These are phyloP conservation scores for Heliocidaris erythrogramma DNA, from an alignment of 35 echinoderm and acorn worm species.

Conservation along the genomic window DNA sequence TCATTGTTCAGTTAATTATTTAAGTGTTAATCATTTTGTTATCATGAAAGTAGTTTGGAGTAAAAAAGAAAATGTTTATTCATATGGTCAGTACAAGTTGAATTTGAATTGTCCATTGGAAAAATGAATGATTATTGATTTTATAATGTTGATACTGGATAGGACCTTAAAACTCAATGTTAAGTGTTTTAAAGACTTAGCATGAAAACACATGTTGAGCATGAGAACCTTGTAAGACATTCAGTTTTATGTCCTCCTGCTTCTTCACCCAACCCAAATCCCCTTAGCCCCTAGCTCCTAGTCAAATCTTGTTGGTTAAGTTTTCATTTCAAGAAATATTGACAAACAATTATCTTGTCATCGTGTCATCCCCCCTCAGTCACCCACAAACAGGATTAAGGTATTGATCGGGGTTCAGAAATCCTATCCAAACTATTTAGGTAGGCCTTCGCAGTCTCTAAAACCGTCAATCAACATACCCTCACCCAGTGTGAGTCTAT, in stretches of 20 bases:
- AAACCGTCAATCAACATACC: background rate
- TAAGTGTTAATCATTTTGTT: background rate
- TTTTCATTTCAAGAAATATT: background rate
- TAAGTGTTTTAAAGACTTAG: background rate
- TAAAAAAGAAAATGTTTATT: background rate
- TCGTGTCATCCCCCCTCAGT: background rate
- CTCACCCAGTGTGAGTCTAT: background rate
- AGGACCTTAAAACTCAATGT: background rate
- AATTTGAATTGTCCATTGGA: too few relatives aligned
- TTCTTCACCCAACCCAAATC: background rate
- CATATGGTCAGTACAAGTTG: background rate
- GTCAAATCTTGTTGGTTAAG: background rate
- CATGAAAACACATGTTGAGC: background rate
- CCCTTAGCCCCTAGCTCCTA: background rate
- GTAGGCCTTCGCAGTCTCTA: background rate
- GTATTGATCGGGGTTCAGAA: background rate
- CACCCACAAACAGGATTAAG: background rate
- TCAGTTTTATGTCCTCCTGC: background rate
- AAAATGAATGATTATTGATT: background rate
- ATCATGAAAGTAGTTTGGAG: background rate
- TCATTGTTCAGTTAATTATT: background rate
- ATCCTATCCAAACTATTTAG: background rate
- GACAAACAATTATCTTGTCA: constrained; percentile 10
- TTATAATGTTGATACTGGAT: background rate
- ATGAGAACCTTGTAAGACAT: background rate